A percentile compares a stretch with the other conserved stretches of the same genome.
phyloP scores from a whole-genome alignment of 2,113 vertebrate species.

The Rhodinocichla rosea region DNA sequence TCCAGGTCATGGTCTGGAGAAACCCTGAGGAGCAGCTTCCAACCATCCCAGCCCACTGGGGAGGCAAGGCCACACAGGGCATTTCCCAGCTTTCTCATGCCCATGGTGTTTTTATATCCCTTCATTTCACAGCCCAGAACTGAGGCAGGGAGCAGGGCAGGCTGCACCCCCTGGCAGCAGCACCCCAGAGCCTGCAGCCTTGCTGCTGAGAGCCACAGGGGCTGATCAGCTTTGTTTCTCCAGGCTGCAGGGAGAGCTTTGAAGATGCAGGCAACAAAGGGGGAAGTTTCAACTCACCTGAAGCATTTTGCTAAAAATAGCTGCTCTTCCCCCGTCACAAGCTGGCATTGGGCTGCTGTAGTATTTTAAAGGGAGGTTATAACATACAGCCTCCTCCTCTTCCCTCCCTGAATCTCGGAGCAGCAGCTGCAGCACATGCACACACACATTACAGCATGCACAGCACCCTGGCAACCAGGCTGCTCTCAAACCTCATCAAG shows the following conservation, averaged over 20 bases:
- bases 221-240: slow-evolving; percentile 33
- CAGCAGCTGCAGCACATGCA: not conserved
- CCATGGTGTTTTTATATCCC: not conserved
- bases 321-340: not conserved
- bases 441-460: not conserved
- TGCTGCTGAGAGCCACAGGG: not conserved
- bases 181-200: not conserved
- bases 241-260: slow-evolving; percentile 10
- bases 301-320: slow-evolving; percentile 45
- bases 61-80: not conserved
- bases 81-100: not conserved
- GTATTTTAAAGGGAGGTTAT: not conserved
- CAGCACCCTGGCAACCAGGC: not conserved
- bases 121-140: not conserved
- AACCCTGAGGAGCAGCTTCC: not conserved
- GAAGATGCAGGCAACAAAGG: slow-evolving; percentile 42
- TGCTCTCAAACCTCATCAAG: not conserved
- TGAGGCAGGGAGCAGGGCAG: not conserved
- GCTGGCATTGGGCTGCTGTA: not conserved
- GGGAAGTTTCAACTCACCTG: slow-evolving; percentile 23
- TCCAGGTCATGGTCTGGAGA: not conserved
- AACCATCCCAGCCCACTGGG: not conserved
- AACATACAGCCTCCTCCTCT: not conserved
- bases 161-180: not conserved
- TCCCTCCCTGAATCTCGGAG: not conserved